phyloP scores from a whole-genome alignment of 2,113 vertebrate species.

The Eubucco bourcierii region DNA sequence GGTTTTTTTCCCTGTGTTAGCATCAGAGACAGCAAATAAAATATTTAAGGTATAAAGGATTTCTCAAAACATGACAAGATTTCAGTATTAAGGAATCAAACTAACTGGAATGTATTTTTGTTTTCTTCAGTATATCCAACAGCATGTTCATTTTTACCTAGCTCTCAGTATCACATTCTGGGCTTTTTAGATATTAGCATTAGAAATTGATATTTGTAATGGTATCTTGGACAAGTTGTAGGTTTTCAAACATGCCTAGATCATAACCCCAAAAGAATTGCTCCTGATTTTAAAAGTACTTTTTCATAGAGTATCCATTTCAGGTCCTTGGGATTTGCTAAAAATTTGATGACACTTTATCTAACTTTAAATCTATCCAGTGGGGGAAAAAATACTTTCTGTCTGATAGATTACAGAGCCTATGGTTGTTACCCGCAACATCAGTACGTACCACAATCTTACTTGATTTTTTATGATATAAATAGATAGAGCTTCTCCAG shows the following conservation, averaged over 20 bases:
- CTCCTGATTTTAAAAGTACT: background rate
- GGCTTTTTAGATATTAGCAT: background rate
- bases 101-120: background rate
- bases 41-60: background rate
- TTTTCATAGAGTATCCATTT: background rate
- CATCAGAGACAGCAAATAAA: background rate
- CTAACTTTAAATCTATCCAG: background rate
- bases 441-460: background rate
- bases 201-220: background rate
- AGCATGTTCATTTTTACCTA: background rate
- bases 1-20: background rate
- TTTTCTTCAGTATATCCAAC: background rate
- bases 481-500: background rate
- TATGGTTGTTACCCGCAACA: background rate
- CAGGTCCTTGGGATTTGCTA: background rate
- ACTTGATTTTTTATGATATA: background rate
- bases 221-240: background rate
- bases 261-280: background rate
- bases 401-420: background rate
- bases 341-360: background rate
- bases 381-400: background rate
- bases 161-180: background rate
- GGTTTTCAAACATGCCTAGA: constrained; percentile 1
- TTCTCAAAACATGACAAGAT: background rate
- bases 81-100: background rate